A percentile compares a stretch with the other conserved stretches of the same genome.
Conservation (phyloP, 2,113 vertebrate species). For the Bungarus multicinctus region DNA sequence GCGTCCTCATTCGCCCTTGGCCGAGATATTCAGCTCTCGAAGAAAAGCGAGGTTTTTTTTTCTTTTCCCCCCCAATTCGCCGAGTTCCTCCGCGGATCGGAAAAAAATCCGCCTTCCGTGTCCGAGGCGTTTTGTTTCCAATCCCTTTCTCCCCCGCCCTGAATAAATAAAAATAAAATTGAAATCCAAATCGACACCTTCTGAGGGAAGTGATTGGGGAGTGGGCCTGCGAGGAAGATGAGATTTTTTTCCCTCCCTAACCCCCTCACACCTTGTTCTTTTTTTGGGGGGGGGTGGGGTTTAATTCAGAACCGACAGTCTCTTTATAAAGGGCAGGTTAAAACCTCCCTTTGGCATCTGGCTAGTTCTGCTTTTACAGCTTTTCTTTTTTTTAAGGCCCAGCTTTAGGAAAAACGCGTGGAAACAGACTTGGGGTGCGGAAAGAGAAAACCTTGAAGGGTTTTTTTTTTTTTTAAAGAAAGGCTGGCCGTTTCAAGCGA, state of each 20-base stretch:
- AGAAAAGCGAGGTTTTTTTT: not conserved
- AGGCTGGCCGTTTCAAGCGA: not conserved
- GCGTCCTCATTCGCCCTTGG: not conserved
- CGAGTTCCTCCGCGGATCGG: not conserved
- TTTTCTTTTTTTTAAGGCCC: not conserved
- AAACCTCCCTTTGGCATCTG: fast-evolving
- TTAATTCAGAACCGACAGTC: not conserved
- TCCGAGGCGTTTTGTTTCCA: not conserved
- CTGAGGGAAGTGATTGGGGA: not conserved
- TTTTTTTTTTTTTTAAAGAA: not conserved
- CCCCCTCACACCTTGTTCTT: not conserved
- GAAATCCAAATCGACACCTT: not conserved
- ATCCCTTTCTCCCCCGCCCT: too few relatives aligned
- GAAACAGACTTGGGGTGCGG: not conserved
- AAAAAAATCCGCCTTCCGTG: not conserved
- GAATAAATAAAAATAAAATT: not conserved
- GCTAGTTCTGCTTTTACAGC: not conserved
- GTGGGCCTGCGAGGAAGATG: not conserved
- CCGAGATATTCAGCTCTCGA: not conserved
- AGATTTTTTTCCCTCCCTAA: not conserved
- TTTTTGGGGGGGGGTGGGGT: fast-evolving
- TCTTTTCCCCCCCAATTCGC: not conserved
- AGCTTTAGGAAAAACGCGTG: not conserved
- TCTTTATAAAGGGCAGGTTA: not conserved
- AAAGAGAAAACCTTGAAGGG: not conserved